Conservation (phyloP, 2,797 vertebrate genomes). For the Enteromius paludinosus region DNA sequence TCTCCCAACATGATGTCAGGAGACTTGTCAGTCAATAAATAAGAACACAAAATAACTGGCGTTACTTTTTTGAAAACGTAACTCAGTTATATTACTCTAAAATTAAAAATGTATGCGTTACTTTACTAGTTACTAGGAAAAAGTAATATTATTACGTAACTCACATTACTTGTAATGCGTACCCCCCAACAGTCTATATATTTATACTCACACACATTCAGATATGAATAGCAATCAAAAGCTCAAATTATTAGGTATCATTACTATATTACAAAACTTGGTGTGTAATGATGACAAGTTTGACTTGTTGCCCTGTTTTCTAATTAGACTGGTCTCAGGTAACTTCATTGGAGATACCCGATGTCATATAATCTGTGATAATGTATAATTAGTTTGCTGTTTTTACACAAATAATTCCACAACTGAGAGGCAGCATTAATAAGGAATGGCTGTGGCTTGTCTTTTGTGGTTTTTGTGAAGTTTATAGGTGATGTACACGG, state of each 20-base stretch:
- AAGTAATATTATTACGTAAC: no score
- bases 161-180: background rate
- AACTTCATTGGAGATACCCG: slow-evolving; percentile 22
- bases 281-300: background rate
- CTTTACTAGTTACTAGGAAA: no score
- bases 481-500: slow-evolving; percentile 49
- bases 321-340: slow-evolving; percentile 10
- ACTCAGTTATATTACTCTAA: no score
- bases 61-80: no score
- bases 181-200: background rate
- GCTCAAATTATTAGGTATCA: background rate
- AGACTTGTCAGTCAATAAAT: no score
- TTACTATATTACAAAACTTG: background rate
- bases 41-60: no score
- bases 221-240: background rate
- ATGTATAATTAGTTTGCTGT: slow-evolving; percentile 33
- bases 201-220: no score
- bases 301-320: background rate
- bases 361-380: slow-evolving; percentile 20
- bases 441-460: slow-evolving; percentile 46
- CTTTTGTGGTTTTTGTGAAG: slow-evolving; percentile 53
- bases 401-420: slow-evolving; percentile 50
- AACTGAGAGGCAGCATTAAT: slow-evolving; percentile 49
- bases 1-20: no score
- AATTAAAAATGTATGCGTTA: no score